Evolutionary conservation across 2,797 vertebrate species (phyloP).

Genomic region (Nothura maculosa): DNA sequence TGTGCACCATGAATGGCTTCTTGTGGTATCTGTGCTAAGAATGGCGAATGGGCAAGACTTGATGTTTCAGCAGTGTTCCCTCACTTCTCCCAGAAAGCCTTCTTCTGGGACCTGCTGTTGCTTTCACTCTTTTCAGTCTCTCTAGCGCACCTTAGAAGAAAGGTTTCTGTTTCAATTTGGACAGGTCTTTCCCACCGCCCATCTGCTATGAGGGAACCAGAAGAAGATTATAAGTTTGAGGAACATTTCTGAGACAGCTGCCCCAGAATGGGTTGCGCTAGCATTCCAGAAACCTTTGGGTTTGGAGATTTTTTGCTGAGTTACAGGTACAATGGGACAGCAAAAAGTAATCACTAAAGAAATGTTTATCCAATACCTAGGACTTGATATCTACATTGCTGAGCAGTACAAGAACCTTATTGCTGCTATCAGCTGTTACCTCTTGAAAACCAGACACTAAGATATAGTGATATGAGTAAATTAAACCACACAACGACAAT

Average conservation of each 20-base stretch:
- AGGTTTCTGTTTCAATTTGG: not conserved
- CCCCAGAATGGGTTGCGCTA: not conserved
- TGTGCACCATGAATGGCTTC: not conserved
- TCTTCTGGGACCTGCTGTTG: not conserved
- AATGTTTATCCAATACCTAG: not conserved
- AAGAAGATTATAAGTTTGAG: not conserved
- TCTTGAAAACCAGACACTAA: not conserved
- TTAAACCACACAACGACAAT: not conserved
- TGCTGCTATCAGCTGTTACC: not conserved
- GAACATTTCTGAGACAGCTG: not conserved
- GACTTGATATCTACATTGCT: not conserved
- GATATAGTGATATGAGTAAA: not conserved
- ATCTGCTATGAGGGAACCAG: not conserved
- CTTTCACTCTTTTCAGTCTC: not conserved
- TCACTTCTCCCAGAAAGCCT: not conserved
- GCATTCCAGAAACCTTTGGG: not conserved
- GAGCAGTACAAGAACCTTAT: not conserved
- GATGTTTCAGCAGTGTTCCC: not conserved
- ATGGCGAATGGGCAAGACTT: not conserved
- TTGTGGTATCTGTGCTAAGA: not conserved
- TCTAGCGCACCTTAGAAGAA: not conserved
- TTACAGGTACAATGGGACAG: not conserved
- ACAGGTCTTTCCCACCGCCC: not conserved
- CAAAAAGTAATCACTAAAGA: not conserved
- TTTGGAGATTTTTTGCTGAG: not conserved